Evolutionary conservation across 2,113 vertebrate genomes (phyloP).

Genomic region (Alectura lathami): DNA sequence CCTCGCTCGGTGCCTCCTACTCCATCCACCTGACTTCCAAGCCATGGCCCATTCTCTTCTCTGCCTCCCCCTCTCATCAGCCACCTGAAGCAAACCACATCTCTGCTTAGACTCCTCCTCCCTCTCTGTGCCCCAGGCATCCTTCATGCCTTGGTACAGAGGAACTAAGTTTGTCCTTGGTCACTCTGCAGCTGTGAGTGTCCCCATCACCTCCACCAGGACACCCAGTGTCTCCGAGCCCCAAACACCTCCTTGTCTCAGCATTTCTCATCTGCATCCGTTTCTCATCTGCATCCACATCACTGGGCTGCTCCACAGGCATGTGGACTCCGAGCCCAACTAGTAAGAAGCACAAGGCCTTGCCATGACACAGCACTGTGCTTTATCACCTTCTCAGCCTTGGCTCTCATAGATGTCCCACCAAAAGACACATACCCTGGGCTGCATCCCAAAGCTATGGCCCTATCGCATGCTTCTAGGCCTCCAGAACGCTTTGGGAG

Average conservation of each 20-base stretch:
- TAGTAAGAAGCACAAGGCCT: not conserved
- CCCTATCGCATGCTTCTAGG: rapidly evolving
- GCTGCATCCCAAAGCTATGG: not conserved
- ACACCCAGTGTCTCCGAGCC: not conserved
- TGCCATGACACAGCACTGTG: not conserved
- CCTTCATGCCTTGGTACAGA: not conserved
- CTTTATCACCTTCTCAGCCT: not conserved
- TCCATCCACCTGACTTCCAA: not conserved
- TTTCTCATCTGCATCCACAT: not conserved
- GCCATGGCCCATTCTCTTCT: not conserved
- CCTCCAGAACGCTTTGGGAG: not conserved
- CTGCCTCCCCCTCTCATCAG: not conserved
- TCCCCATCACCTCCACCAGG: not conserved
- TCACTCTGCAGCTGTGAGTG: not conserved
- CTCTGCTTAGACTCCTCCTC: not conserved
- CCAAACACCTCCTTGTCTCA: not conserved
- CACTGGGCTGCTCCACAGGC: not conserved
- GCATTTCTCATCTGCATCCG: not conserved
- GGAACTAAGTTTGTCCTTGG: not conserved
- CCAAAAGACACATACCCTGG: not conserved
- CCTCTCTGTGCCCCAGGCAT: not conserved
- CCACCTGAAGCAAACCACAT: not conserved
- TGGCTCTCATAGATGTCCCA: not conserved
- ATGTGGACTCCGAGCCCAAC: rapidly evolving
- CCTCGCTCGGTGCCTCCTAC: not conserved